These are phyloP conservation scores for Vidua macroura DNA, from an alignment of 2,113 vertebrate genomes.

Conservation along the genomic window DNA sequence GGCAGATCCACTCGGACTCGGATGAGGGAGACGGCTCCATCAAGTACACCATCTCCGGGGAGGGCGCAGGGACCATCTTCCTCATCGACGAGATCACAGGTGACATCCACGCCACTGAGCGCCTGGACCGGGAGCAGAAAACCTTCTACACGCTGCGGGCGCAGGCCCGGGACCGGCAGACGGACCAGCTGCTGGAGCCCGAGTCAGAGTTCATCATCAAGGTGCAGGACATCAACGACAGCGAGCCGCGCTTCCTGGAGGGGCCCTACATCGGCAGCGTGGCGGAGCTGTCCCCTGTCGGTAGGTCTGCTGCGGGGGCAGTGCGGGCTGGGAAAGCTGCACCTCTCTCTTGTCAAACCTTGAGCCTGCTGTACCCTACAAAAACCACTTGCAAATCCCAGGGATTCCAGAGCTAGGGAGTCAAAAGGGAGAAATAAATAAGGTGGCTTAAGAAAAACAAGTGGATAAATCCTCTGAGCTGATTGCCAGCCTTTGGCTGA, in stretches of 20 bases:
- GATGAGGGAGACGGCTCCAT: constrained; percentile 95
- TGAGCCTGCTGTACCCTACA: neutral
- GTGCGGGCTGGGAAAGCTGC: neutral
- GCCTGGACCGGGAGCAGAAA: constrained; percentile 93
- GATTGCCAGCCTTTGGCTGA: constrained; percentile 38
- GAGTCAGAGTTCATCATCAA: constrained; percentile 99
- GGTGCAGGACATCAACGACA: constrained; percentile 99
- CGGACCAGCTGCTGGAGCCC: constrained; percentile 86
- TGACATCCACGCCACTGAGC: constrained; percentile 95
- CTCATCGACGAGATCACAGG: constrained; percentile 95
- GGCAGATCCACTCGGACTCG: constrained; percentile 95
- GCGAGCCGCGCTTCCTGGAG: constrained; percentile 95
- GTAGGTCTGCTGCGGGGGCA: constrained; percentile 71
- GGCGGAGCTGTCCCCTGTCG: constrained; percentile 90
- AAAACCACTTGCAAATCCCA: neutral
- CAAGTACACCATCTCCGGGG: constrained; percentile 98
- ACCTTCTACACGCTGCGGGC: constrained; percentile 93
- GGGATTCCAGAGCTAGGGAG: constrained; percentile 12
- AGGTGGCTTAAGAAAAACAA: constrained; percentile 62
- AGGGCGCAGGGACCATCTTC: constrained; percentile 94
- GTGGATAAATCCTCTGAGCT: constrained; percentile 61
- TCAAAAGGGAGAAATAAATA: constrained; percentile 53
- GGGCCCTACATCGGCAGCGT: constrained; percentile 96
- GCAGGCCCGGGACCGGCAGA: constrained; percentile 87
- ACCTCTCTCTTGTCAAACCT: neutral